Evolutionary conservation across 2,797 vertebrate species (phyloP).

Genomic region (Carapus acus): DNA sequence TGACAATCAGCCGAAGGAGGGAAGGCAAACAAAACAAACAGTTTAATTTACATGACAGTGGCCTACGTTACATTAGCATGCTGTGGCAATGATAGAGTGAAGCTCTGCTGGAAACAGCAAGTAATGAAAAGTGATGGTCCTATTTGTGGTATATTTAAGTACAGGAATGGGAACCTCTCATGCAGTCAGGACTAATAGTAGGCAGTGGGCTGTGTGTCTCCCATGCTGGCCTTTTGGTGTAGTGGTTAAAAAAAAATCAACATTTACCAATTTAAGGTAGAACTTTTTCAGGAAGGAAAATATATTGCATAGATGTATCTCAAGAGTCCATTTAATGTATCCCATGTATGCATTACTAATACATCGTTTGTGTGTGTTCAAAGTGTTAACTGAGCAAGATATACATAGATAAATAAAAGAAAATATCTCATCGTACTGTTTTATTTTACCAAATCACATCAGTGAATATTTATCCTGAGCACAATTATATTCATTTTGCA

Average conservation of each 20-base stretch:
- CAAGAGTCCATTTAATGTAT: too few relatives aligned
- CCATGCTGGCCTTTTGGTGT: constrained; percentile 37
- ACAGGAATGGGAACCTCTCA: constrained; percentile 49
- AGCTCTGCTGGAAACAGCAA: constrained; percentile 60
- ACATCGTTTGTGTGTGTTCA: too few relatives aligned
- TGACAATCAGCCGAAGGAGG: constrained; percentile 66
- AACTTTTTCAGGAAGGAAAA: constrained; percentile 47
- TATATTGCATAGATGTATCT: too few relatives aligned
- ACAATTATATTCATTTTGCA: too few relatives aligned
- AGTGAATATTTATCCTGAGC: too few relatives aligned
- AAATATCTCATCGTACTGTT: too few relatives aligned
- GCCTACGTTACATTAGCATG: constrained; percentile 66
- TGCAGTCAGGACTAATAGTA: constrained; percentile 54
- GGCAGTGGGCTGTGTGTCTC: constrained; percentile 38
- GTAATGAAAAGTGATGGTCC: constrained; percentile 68
- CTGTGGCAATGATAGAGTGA: constrained; percentile 64
- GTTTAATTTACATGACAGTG: constrained; percentile 73
- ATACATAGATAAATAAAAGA: too few relatives aligned
- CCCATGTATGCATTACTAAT: too few relatives aligned
- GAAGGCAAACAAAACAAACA: constrained; percentile 67
- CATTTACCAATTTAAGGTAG: constrained; percentile 40
- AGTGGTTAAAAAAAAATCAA: constrained; percentile 19
- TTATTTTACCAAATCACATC: too few relatives aligned
- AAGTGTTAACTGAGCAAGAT: too few relatives aligned
- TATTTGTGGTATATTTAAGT: constrained; percentile 61